phyloP scores from a whole-genome alignment of 2,113 vertebrate species.

The Siniperca chuatsi region DNA sequence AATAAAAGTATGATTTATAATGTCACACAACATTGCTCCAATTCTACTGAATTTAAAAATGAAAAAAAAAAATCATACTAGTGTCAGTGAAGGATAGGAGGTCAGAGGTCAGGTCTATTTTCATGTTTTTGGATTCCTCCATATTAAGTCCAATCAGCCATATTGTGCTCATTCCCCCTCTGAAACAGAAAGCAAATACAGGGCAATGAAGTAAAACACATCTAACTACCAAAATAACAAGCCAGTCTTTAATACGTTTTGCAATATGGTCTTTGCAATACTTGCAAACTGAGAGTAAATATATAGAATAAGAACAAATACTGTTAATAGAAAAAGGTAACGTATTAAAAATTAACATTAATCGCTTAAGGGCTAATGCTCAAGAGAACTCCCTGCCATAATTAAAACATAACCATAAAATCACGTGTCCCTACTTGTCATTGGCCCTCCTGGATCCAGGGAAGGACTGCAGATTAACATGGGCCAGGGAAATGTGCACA shows the following conservation, averaged over 20 bases:
- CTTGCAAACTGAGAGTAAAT: not conserved
- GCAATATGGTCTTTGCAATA: too few relatives aligned
- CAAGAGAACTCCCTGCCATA: too few relatives aligned
- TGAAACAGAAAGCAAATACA: slow-evolving; percentile 54
- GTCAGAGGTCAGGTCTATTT: slow-evolving; percentile 87
- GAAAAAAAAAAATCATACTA: slow-evolving; percentile 74
- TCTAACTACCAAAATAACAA: not conserved
- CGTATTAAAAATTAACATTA: not conserved
- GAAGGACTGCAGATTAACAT: slow-evolving; percentile 90
- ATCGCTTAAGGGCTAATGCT: not conserved
- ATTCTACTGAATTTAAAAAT: not conserved
- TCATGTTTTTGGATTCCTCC: slow-evolving; percentile 87
- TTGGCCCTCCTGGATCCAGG: slow-evolving; percentile 86
- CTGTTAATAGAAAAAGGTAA: not conserved
- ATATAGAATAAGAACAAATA: not conserved
- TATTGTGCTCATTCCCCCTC: slow-evolving; percentile 91
- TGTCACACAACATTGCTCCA: not conserved
- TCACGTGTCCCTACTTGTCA: slow-evolving; percentile 85
- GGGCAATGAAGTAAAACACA: not conserved
- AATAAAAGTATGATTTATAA: not conserved
- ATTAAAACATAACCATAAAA: not conserved
- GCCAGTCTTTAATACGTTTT: not conserved
- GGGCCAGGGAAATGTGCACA: slow-evolving; percentile 89
- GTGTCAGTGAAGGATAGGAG: slow-evolving; percentile 93
- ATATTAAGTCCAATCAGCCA: slow-evolving; percentile 93